Evolutionary conservation across 2,797 vertebrate species (phyloP), one percentile per base, ranked within the genome.

Genomic region (Tiaroga cobitis): DNA sequence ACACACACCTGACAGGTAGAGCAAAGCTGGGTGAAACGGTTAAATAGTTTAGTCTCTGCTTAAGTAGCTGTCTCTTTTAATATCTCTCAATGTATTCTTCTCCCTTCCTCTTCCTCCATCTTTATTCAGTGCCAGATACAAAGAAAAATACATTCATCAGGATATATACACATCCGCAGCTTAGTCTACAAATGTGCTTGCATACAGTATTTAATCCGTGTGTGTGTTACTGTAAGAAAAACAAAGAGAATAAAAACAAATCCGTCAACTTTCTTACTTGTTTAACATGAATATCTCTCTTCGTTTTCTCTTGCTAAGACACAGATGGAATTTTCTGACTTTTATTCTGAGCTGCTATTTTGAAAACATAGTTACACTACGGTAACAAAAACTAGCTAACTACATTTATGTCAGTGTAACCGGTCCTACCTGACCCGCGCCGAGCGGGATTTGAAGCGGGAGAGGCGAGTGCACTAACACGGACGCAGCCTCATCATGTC

Each of bases 1-100:
- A 37, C 87, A 85, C 91, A 89, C 85, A 87, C 87, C 86, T 78
- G 90, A 75, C 49, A 80, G 29, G 68, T 24, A 37, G 54, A 70
- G 51, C 7, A 49, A 70, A 73, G 56, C 86, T 73, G 75, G 80
- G 39, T 72, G 32, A 82, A 74, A 74, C 1, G 67, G 46, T 81
- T 81, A 70, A 81, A 81, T 70, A 86, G 74, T 78, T 82, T 79
- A 41, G 41, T 77, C 43, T 73, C 80, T 76, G 70, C 54, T 88
- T 84, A 80, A 81, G 9, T 61, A 54, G 49, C 51, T 82, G 49
- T 72, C 68, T 51, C 41, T 59, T n/a, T 46, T 80, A 19, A 49
- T 67, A 54, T 46, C 39, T 80, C 77, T 63, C 77, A 61, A 39
- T 75, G 37, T 56, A 63, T 81, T 81, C 46, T n/a, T 59, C 78